Percentiles rank a stretch among this genome's conserved stretches.
Evolutionary conservation across 2,113 vertebrate species (phyloP).

Genomic region (Epinephelus lanceolatus): DNA sequence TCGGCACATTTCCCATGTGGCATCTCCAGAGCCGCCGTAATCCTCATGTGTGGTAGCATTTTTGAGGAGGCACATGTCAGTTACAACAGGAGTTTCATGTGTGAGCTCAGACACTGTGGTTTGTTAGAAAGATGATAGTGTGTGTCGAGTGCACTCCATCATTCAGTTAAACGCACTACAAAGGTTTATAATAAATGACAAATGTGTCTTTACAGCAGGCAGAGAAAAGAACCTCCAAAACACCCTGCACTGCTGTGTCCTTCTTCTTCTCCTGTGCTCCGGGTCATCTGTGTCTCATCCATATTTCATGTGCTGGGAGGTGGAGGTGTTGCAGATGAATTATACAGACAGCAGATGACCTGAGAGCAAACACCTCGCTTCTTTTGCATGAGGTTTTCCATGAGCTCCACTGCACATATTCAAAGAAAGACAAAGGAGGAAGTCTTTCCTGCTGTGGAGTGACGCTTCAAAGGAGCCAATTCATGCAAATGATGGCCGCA

Average conservation of each 20-base stretch:
- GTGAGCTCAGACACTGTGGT: not conserved
- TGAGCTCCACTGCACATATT: conserved; percentile 19
- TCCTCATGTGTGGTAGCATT: not conserved
- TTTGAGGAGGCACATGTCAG: too few relatives aligned
- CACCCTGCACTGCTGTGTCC: not conserved
- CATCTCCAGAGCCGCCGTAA: not conserved
- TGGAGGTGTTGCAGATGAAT: conserved; percentile 66
- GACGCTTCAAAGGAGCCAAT: conserved; percentile 54
- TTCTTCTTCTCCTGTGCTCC: conserved; percentile 11
- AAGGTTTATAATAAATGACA: not conserved
- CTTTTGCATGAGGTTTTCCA: conserved; percentile 62
- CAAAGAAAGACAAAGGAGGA: conserved; percentile 60
- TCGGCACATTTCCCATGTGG: too few relatives aligned
- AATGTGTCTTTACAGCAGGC: too few relatives aligned
- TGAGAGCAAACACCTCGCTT: conserved; percentile 62
- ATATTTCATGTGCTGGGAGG: conserved; percentile 66
- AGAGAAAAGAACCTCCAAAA: not conserved
- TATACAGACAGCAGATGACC: conserved; percentile 61
- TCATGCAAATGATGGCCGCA: conserved; percentile 67
- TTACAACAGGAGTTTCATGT: not conserved
- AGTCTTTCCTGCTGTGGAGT: conserved; percentile 31
- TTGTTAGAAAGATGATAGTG: too few relatives aligned
- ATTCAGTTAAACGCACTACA: not conserved
- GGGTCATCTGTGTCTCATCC: conserved; percentile 57
- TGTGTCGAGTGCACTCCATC: not conserved